Evolutionary conservation across 1,140 invertebrate genomes (phyloP).

Genomic region (Nasonia vitripennis): DNA sequence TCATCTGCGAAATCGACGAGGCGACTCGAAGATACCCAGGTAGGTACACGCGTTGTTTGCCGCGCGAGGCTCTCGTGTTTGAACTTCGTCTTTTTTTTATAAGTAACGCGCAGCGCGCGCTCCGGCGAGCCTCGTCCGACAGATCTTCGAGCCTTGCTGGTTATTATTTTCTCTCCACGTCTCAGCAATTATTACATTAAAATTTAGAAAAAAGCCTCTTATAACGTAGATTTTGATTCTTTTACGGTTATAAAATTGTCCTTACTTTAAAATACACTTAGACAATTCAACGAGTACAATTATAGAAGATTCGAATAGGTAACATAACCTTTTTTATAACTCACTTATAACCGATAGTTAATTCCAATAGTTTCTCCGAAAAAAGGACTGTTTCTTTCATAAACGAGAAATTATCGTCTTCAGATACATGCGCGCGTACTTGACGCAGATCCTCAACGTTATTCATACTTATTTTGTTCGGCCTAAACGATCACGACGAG

Average conservation of each 20-base stretch:
- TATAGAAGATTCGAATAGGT: constrained; percentile 48
- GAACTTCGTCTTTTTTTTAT: neutral
- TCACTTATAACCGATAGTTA: constrained; percentile 36
- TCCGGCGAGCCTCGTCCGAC: neutral
- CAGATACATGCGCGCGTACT: constrained; percentile 11
- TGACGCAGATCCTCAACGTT: constrained; percentile 12
- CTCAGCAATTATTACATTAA: constrained; percentile 19
- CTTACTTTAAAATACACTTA: constrained; percentile 43
- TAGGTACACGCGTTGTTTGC: neutral
- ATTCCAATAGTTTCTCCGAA: constrained; percentile 28
- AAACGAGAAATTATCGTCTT: constrained; percentile 21
- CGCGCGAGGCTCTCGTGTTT: neutral
- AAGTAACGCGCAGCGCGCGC: neutral
- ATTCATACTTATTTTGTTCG: constrained; percentile 23
- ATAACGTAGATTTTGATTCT: constrained; percentile 47
- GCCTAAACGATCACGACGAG: neutral
- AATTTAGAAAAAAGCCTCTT: constrained; percentile 51
- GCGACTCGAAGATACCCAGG: neutral
- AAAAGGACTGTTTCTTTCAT: constrained; percentile 24
- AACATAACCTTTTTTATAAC: constrained; percentile 44
- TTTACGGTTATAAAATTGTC: constrained; percentile 46
- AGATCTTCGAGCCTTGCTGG: neutral
- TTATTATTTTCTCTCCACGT: too few species aligned
- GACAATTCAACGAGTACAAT: constrained; percentile 46
- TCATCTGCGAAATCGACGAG: constrained; percentile 13